Percentiles rank a stretch among this genome's conserved stretches.
These are phyloP conservation scores for Coronaproctus castanopsis DNA, from an alignment of 2,888 invertebrate species.

Conservation along the genomic window DNA sequence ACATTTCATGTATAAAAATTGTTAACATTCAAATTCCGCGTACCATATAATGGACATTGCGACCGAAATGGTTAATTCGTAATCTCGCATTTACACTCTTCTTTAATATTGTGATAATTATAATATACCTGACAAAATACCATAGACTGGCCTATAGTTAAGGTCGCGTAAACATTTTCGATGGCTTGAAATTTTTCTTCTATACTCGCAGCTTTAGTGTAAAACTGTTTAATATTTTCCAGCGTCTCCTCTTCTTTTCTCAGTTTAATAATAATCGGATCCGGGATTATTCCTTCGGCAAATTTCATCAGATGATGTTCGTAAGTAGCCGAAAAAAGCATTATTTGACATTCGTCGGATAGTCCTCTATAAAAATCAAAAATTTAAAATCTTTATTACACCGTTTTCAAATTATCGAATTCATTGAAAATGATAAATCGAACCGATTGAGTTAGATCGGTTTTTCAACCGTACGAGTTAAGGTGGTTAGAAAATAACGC, in stretches of 20 bases:
- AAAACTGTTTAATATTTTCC: constrained; percentile 93
- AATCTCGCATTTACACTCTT: too few relatives aligned
- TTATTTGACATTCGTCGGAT: constrained; percentile 62
- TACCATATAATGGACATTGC: too few relatives aligned
- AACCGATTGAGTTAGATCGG: too few relatives aligned
- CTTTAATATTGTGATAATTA: too few relatives aligned
- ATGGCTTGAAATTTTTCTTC: constrained; percentile 86
- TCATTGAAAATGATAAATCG: too few relatives aligned
- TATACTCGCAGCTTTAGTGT: constrained; percentile 62
- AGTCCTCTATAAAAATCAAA: not conserved
- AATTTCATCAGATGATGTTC: constrained; percentile 85
- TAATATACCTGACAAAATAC: constrained; percentile 74
- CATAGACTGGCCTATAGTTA: constrained; percentile 92
- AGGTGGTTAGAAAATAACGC: too few relatives aligned
- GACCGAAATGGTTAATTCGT: too few relatives aligned
- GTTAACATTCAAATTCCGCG: too few relatives aligned
- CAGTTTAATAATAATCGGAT: constrained; percentile 72
- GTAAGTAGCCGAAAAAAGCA: constrained; percentile 98
- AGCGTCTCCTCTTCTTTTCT: constrained; percentile 82
- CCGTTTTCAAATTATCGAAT: too few relatives aligned
- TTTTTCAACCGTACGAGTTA: too few relatives aligned
- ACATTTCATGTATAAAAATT: too few relatives aligned
- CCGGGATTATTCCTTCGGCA: constrained; percentile 79
- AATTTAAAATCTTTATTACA: too few relatives aligned
- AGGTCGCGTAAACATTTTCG: constrained; percentile 85